A percentile compares a stretch with the other conserved stretches of the same genome.
Evolutionary conservation across 1,140 invertebrate species (phyloP).

Genomic region (Eufriesea mexicana): DNA sequence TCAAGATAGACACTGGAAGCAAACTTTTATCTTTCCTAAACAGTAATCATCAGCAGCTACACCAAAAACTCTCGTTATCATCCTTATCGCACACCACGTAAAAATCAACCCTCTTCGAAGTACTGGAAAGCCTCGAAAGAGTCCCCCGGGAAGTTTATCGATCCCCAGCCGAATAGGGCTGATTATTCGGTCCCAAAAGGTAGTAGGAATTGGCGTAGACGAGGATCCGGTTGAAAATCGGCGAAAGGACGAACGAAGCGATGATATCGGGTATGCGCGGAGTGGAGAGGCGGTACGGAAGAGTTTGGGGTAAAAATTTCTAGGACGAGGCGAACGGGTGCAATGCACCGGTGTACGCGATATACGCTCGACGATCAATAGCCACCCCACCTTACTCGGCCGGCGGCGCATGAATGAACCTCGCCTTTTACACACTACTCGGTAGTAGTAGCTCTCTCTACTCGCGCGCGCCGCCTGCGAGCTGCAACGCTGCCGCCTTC

Average conservation of each 20-base stretch:
- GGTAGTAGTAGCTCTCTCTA: slow-evolving; percentile 57
- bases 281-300: neutral
- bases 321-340: slow-evolving; percentile 63
- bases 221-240: slow-evolving; percentile 29
- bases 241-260: slow-evolving; percentile 26
- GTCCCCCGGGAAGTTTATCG: slow-evolving; percentile 41
- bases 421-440: slow-evolving; percentile 77
- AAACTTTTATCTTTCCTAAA: neutral
- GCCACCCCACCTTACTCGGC: slow-evolving; percentile 78
- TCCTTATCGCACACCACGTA: neutral
- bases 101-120: neutral
- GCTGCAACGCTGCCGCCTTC: neutral
- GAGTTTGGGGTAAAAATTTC: slow-evolving; percentile 64
- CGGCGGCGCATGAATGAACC: slow-evolving; percentile 80
- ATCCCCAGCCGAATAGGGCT: slow-evolving; percentile 15
- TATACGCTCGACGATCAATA: slow-evolving; percentile 76
- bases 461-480: slow-evolving; percentile 22
- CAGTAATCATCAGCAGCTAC: neutral
- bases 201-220: neutral
- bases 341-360: slow-evolving; percentile 67
- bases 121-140: slow-evolving; percentile 5
- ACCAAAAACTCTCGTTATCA: neutral
- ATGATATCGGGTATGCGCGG: neutral
- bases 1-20: neutral
- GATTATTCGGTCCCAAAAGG: slow-evolving; percentile 27